A percentile compares a stretch with the other conserved stretches of the same genome.
Conservation (phyloP, 2,113 vertebrate species). For the Columba livia region DNA sequence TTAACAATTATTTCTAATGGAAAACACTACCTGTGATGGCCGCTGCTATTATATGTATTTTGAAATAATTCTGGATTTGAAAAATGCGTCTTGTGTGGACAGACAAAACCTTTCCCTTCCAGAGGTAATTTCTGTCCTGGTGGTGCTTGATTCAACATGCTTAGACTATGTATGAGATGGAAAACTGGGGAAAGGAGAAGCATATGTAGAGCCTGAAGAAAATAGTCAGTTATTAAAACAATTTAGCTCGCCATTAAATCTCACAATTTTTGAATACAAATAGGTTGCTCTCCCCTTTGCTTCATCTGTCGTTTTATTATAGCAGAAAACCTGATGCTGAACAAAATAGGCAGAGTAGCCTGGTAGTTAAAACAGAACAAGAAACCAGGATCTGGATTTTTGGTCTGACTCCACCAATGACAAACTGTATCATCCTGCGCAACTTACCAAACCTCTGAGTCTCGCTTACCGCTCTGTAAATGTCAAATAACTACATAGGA, state of each 20-base stretch:
- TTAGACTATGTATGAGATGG: neutral
- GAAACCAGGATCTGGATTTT: neutral
- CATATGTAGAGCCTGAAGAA: constrained; percentile 47
- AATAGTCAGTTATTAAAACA: constrained; percentile 62
- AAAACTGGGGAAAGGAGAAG: neutral
- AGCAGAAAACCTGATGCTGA: neutral
- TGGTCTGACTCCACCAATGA: neutral
- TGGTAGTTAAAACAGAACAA: neutral
- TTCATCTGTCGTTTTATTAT: neutral
- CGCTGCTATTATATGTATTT: neutral
- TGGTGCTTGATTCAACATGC: constrained; percentile 54
- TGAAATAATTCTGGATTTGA: constrained; percentile 4
- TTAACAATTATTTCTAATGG: constrained; percentile 29
- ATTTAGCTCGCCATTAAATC: constrained; percentile 57
- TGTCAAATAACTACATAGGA: constrained; percentile 6
- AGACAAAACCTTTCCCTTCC: constrained; percentile 30
- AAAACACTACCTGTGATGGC: neutral
- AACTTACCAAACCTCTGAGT: neutral
- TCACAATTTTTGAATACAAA: constrained; percentile 37
- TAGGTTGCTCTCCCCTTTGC: constrained; percentile 16
- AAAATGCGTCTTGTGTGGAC: constrained; percentile 1
- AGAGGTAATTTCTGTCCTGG: constrained; percentile 36
- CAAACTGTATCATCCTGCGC: neutral
- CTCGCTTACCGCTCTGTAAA: neutral
- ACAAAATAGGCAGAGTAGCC: neutral